phyloP scores from a whole-genome alignment of 2,113 vertebrate species.

The Saccopteryx leptura region DNA sequence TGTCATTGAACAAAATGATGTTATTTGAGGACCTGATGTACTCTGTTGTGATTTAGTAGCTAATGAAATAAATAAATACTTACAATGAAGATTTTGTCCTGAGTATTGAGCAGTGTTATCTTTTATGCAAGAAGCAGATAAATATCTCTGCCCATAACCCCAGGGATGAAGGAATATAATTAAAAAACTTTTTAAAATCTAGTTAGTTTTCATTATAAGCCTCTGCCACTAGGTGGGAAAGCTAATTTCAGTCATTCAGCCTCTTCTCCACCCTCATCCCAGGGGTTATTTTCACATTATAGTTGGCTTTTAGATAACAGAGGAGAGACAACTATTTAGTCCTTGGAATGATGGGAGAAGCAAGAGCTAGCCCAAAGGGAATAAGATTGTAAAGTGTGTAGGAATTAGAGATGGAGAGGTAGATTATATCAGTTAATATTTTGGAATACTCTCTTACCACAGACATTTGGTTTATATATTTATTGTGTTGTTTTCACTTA shows the following conservation, averaged over 20 bases:
- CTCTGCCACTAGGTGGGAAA: not conserved
- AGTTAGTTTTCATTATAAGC: slow-evolving; percentile 15
- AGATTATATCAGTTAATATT: not conserved
- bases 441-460: not conserved
- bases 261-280: not conserved
- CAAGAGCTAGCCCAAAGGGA: not conserved
- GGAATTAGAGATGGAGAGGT: not conserved
- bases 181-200: not conserved
- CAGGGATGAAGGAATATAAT: not conserved
- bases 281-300: not conserved
- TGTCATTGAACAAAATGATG: not conserved
- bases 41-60: not conserved
- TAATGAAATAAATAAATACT: not conserved
- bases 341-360: not conserved
- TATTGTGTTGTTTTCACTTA: not conserved
- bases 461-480: not conserved
- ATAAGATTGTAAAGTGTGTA: not conserved
- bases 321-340: slow-evolving; percentile 33
- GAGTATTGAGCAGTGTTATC: not conserved
- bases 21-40: not conserved
- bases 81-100: not conserved
- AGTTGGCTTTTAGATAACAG: not conserved
- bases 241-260: slow-evolving; percentile 18
- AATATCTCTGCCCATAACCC: not conserved
- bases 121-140: not conserved